These are phyloP conservation scores for Melinaea menophilus DNA, from an alignment of 2,888 invertebrate species.

Conservation along the genomic window DNA sequence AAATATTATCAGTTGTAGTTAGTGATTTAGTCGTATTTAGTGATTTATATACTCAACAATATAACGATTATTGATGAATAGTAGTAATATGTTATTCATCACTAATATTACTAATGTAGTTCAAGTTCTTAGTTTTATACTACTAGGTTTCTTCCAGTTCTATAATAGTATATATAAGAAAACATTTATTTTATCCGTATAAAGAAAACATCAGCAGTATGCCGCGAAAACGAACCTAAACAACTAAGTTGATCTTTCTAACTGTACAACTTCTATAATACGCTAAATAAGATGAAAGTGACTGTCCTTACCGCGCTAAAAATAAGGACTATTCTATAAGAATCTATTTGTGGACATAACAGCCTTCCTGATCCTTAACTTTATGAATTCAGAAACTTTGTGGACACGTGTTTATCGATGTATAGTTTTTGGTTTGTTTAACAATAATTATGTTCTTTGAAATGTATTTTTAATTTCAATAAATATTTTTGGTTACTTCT, in stretches of 20 bases:
- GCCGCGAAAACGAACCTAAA: constrained; percentile 20
- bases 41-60: too few species aligned
- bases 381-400: constrained; percentile 23
- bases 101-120: too few species aligned
- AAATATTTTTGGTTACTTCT: background rate
- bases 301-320: background rate
- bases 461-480: too few species aligned
- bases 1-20: too few species aligned
- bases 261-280: constrained; percentile 13
- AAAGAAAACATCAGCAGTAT: constrained; percentile 19
- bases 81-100: too few species aligned
- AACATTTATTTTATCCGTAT: constrained; percentile 16
- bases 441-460: background rate
- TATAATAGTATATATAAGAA: background rate
- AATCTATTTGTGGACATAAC: background rate
- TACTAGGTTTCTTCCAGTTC: too few species aligned
- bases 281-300: background rate
- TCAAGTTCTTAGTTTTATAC: too few species aligned
- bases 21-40: too few species aligned
- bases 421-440: background rate
- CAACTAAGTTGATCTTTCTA: constrained; percentile 19
- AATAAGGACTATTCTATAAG: background rate
- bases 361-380: constrained; percentile 26
- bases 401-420: constrained; percentile 1
- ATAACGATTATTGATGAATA: too few species aligned